A percentile compares a stretch with the other conserved stretches of the same genome.
Conservation (phyloP, 1,140 invertebrate genomes). For the Drosophila erecta region DNA sequence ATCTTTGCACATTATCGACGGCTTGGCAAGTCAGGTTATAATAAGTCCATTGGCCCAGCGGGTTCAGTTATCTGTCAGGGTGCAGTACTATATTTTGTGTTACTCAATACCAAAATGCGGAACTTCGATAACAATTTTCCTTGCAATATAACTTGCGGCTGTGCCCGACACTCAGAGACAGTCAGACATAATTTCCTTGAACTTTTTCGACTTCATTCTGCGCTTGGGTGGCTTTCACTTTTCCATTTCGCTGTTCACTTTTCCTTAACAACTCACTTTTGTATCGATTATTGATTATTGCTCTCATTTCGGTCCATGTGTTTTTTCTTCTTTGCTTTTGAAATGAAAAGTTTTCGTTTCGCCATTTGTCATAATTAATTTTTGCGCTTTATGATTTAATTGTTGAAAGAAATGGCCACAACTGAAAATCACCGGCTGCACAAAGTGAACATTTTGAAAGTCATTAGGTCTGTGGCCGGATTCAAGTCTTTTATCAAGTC, state of each 20-base stretch:
- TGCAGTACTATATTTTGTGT: conserved; percentile 40
- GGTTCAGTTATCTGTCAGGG: conserved; percentile 55
- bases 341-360: conserved; percentile 73
- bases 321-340: conserved; percentile 23
- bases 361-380: conserved; percentile 79
- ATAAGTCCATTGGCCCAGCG: conserved; percentile 57
- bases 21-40: conserved; percentile 69
- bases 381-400: conserved; percentile 69
- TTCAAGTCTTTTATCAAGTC: conserved; percentile 44
- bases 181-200: conserved; percentile 60
- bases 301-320: conserved; percentile 46
- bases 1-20: conserved; percentile 55
- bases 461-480: conserved; percentile 46
- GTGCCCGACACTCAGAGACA: conserved; percentile 20
- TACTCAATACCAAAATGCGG: conserved; percentile 71
- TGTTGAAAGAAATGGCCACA: conserved; percentile 32
- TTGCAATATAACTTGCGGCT: conserved; percentile 51
- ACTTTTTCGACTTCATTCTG: conserved; percentile 49
- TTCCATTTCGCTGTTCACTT: conserved; percentile 64
- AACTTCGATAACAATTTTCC: conserved; percentile 69
- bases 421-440: conserved; percentile 28
- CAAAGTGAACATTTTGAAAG: conserved; percentile 47
- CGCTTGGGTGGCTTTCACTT: conserved; percentile 67
- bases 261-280: conserved; percentile 65
- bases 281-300: conserved; percentile 76